These are phyloP conservation scores for Mimachlamys varia DNA, from an alignment of 2,888 invertebrate genomes.

Conservation along the genomic window DNA sequence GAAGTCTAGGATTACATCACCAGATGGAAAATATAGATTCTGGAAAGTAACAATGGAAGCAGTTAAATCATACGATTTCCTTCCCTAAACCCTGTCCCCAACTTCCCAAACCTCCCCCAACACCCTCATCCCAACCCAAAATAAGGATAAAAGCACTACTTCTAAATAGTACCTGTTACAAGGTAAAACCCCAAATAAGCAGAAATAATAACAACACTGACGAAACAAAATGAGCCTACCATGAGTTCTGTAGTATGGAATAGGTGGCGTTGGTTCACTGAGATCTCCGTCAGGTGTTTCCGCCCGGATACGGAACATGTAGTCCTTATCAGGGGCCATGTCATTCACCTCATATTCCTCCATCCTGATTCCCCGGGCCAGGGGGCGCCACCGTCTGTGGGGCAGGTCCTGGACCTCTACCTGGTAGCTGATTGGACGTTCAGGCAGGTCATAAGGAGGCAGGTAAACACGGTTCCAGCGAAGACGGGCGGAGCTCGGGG, in stretches of 20 bases:
- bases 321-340: slow-evolving; percentile 95
- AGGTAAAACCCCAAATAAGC: too few species aligned
- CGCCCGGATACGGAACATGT: slow-evolving; percentile 96
- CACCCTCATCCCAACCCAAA: too few species aligned
- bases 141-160: too few species aligned
- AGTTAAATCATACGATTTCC: too few species aligned
- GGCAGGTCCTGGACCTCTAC: slow-evolving; percentile 59
- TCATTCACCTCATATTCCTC: slow-evolving; percentile 71
- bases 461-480: slow-evolving; percentile 74
- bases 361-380: slow-evolving; percentile 67
- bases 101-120: too few species aligned
- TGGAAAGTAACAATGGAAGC: too few species aligned
- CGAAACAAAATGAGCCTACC: slow-evolving; percentile 54
- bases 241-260: slow-evolving; percentile 69
- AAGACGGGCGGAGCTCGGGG: slow-evolving; percentile 67
- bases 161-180: too few species aligned
- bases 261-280: slow-evolving; percentile 96
- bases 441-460: slow-evolving; percentile 64
- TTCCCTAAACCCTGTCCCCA: too few species aligned
- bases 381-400: slow-evolving; percentile 66
- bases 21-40: too few species aligned
- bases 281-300: slow-evolving; percentile 93
- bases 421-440: slow-evolving; percentile 68
- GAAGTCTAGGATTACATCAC: too few species aligned
- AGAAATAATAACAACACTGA: too few species aligned